Conservation (phyloP, 2,888 invertebrate genomes). For the Dyspetes luteomarginatus region DNA sequence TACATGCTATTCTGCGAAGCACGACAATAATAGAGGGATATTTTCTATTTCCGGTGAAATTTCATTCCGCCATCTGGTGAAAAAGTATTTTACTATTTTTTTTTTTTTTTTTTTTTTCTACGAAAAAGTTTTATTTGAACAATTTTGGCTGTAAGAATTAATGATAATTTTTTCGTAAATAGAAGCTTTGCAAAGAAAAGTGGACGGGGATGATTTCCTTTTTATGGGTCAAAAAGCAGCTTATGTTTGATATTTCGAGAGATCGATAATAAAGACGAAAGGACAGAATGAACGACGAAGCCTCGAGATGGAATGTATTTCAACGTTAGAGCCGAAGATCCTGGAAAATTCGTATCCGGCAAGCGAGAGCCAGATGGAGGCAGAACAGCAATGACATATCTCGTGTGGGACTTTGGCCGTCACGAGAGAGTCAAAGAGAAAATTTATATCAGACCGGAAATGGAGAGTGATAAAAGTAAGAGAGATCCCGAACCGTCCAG, state of each 20-base stretch:
- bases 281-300: not conserved
- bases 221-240: too few species aligned
- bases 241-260: not conserved
- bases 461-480: constrained; percentile 14
- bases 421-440: constrained; percentile 25
- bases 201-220: too few species aligned
- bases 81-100: too few species aligned
- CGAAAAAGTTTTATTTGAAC: too few species aligned
- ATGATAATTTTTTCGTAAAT: too few species aligned
- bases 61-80: constrained; percentile 4
- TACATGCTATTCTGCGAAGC: not conserved
- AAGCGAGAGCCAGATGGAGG: not conserved
- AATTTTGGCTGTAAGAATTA: too few species aligned
- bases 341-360: constrained; percentile 20
- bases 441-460: constrained; percentile 25
- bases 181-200: too few species aligned
- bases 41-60: constrained; percentile 16
- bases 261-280: not conserved
- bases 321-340: constrained; percentile 8
- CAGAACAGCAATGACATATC: not conserved
- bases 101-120: too few species aligned
- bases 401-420: constrained; percentile 11
- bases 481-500: constrained; percentile 12
- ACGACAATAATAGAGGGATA: constrained; percentile 13
- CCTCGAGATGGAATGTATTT: constrained; percentile 13